phyloP scores from a whole-genome alignment of 2,888 invertebrate species.

The Busseola fusca region DNA sequence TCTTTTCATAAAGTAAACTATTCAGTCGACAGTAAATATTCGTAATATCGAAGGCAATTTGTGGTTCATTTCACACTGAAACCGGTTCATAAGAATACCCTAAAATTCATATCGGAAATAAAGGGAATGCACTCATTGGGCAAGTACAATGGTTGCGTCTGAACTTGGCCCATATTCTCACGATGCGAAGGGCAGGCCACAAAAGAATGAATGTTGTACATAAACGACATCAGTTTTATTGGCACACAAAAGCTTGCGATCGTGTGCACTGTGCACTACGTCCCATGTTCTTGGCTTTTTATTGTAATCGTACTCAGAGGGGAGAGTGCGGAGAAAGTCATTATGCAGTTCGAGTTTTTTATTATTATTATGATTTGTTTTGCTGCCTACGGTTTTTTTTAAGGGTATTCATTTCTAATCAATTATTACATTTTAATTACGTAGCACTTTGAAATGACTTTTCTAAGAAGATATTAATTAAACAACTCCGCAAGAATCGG shows the following conservation, averaged over 20 bases:
- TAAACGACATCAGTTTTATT: slow-evolving; percentile 71
- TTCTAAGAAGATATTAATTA: neutral
- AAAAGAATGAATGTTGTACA: slow-evolving; percentile 76
- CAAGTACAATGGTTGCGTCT: slow-evolving; percentile 73
- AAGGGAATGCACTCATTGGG: slow-evolving; percentile 59
- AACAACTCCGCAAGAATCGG: neutral
- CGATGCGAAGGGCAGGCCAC: slow-evolving; percentile 73
- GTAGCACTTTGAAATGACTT: neutral
- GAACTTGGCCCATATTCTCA: slow-evolving; percentile 88
- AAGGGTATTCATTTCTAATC: neutral
- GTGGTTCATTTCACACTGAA: slow-evolving; percentile 69
- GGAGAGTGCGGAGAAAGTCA: slow-evolving; percentile 53
- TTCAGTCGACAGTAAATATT: slow-evolving; percentile 46
- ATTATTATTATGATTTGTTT: slow-evolving; percentile 32
- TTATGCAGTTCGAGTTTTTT: slow-evolving; percentile 33
- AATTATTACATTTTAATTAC: neutral
- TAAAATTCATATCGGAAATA: slow-evolving; percentile 65
- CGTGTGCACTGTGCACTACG: slow-evolving; percentile 54
- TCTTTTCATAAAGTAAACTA: slow-evolving; percentile 55
- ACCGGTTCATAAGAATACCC: slow-evolving; percentile 69
- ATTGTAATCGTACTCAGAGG: slow-evolving; percentile 44
- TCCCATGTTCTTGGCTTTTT: slow-evolving; percentile 44
- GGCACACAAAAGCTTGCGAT: slow-evolving; percentile 67
- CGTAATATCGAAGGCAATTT: slow-evolving; percentile 64
- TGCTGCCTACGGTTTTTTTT: neutral